phyloP scores from a whole-genome alignment of 2,888 invertebrate species.

The Liopterus haemorrhoidalis region DNA sequence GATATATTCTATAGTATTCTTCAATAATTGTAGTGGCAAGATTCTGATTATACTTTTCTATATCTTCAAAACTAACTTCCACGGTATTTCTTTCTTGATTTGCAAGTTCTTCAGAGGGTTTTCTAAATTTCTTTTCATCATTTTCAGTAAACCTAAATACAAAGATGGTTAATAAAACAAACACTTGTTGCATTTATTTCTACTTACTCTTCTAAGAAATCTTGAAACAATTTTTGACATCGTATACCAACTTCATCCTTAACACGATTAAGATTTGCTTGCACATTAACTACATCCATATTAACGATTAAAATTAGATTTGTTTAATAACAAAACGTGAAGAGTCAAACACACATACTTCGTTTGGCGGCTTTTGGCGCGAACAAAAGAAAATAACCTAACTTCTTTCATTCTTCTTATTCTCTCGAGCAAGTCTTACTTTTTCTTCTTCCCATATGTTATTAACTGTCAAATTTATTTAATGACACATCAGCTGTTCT shows the following conservation, averaged over 20 bases:
- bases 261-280: constrained; percentile 67
- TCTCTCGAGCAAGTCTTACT: no score
- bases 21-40: constrained; percentile 88
- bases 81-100: constrained; percentile 89
- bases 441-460: no score
- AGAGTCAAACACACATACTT: constrained; percentile 5
- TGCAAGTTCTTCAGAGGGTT: constrained; percentile 71
- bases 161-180: constrained; percentile 14
- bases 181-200: background rate
- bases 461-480: no score
- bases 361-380: constrained; percentile 3
- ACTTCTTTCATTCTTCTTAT: background rate
- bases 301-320: constrained; percentile 22
- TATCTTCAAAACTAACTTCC: constrained; percentile 88
- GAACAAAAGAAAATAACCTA: constrained; percentile 7
- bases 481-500: no score
- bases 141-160: constrained; percentile 70
- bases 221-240: constrained; percentile 93
- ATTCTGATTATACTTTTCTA: constrained; percentile 89
- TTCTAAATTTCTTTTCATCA: constrained; percentile 79
- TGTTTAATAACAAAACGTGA: background rate
- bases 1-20: constrained; percentile 92
- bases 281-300: constrained; percentile 79
- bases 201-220: constrained; percentile 89
- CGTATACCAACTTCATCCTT: constrained; percentile 89